Conservation (phyloP, 2,113 vertebrate species). For the Cyrtonyx montezumae region DNA sequence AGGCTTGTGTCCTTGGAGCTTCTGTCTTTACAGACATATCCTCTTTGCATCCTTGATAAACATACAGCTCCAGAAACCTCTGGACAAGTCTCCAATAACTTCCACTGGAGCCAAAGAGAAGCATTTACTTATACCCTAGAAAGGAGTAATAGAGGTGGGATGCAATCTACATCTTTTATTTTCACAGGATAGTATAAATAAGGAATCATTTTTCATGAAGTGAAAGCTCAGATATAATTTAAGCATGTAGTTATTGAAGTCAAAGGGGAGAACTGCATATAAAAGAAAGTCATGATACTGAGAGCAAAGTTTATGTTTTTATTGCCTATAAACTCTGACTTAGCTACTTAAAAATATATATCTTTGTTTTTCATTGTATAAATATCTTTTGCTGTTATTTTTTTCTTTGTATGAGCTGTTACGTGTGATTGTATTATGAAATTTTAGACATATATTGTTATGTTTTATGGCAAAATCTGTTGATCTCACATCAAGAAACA, state of each 20-base stretch:
- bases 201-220: background rate
- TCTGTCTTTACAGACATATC: background rate
- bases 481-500: background rate
- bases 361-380: background rate
- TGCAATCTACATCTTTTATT: background rate
- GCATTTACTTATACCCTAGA: background rate
- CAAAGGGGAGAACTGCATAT: background rate
- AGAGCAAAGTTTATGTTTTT: background rate
- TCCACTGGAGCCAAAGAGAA: background rate
- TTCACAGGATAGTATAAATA: background rate
- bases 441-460: background rate
- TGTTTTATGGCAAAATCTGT: background rate
- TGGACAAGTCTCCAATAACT: background rate
- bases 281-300: background rate
- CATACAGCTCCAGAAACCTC: background rate
- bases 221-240: background rate
- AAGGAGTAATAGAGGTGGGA: background rate
- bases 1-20: background rate
- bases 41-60: background rate
- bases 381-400: background rate
- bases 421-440: background rate
- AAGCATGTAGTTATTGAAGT: background rate
- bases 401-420: background rate
- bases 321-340: background rate
- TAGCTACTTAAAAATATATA: background rate